Conservation (phyloP, 2,797 vertebrate genomes). For the Semaprochilodus insignis region DNA sequence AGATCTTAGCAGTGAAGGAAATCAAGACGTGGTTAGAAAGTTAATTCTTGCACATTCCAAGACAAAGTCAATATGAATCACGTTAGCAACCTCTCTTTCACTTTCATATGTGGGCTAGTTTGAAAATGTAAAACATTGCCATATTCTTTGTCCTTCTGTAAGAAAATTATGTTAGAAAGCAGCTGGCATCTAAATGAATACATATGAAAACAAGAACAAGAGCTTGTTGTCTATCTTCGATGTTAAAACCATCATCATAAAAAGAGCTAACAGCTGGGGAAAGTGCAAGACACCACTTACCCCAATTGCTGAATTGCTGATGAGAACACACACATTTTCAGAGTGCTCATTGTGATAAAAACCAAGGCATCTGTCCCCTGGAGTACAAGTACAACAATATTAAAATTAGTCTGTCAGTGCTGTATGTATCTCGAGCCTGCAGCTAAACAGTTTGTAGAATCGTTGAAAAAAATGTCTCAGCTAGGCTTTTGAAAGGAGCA, state of each 20-base stretch:
- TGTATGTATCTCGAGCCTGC: slow-evolving; percentile 4
- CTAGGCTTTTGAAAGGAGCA: background rate
- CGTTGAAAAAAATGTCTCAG: background rate
- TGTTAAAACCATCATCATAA: slow-evolving; percentile 1
- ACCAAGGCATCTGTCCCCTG: slow-evolving; percentile 20
- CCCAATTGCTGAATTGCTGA: slow-evolving; percentile 10
- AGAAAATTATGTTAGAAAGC: background rate
- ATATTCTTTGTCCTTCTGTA: background rate
- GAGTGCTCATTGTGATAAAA: slow-evolving; percentile 18
- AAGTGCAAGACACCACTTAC: slow-evolving; percentile 21
- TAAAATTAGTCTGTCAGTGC: slow-evolving; percentile 25
- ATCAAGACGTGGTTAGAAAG: background rate
- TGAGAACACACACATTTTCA: slow-evolving; percentile 1
- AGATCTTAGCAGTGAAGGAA: background rate
- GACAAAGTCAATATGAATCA: background rate
- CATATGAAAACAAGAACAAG: background rate
- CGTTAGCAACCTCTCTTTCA: background rate
- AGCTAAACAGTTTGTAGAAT: slow-evolving; percentile 23
- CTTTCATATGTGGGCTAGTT: background rate
- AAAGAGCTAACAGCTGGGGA: slow-evolving; percentile 14
- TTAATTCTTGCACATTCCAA: background rate
- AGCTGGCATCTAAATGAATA: background rate
- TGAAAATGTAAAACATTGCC: background rate
- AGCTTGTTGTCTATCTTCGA: background rate
- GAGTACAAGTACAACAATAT: slow-evolving; percentile 26